Percentiles rank a stretch among this genome's conserved stretches.
phyloP scores from a whole-genome alignment of 2,797 vertebrate species.

The Numenius phaeopus region DNA sequence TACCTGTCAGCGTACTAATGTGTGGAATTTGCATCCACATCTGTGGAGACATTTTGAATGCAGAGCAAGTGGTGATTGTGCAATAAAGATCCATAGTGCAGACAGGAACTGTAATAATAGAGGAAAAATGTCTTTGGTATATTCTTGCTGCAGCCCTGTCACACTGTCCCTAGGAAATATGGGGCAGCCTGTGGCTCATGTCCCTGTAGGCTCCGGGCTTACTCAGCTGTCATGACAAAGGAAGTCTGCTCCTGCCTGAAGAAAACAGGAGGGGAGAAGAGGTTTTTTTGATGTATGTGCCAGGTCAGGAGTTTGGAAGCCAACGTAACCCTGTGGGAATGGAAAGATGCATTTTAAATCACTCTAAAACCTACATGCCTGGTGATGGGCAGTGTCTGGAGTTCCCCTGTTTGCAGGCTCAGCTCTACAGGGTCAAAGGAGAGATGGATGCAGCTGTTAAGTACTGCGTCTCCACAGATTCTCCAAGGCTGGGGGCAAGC shows the following conservation, averaged over 20 bases:
- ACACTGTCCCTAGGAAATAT: neutral
- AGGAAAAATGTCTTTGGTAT: neutral
- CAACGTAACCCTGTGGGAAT: neutral
- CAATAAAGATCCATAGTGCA: neutral
- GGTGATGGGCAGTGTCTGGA: neutral
- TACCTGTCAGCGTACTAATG: neutral
- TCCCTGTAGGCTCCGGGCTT: neutral
- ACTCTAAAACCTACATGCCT: neutral
- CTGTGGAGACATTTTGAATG: neutral
- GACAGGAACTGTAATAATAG: neutral
- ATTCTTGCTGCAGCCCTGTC: neutral
- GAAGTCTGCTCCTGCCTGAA: neutral
- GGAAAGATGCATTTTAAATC: neutral
- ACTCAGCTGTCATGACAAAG: neutral
- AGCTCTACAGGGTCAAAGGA: neutral
- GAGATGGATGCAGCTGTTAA: neutral
- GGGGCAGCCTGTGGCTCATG: fast-evolving
- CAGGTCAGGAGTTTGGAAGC: neutral
- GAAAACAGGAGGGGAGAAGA: neutral
- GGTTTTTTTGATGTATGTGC: neutral
- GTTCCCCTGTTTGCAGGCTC: neutral
- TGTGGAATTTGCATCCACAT: neutral
- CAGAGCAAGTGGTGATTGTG: neutral
- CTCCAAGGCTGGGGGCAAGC: neutral
- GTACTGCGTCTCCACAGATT: neutral